phyloP scores from a whole-genome alignment of 2,113 vertebrate species.

The Haemorhous mexicanus region DNA sequence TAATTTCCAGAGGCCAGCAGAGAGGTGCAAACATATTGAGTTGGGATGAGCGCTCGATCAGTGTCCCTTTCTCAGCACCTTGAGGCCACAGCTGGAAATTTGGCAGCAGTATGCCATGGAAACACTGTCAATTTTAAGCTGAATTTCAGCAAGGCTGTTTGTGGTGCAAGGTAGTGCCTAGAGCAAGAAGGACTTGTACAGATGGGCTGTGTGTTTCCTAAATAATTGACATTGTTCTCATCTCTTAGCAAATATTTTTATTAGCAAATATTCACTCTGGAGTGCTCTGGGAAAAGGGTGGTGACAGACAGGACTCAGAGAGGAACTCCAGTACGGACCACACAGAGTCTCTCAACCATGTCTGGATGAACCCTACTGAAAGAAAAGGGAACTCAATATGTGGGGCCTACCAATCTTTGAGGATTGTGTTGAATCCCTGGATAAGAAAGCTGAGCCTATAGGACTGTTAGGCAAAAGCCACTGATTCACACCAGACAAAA shows the following conservation, averaged over 20 bases:
- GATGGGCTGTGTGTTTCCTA: neutral
- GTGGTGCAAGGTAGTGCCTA: neutral
- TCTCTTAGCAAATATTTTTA: neutral
- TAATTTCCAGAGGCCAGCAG: slow-evolving; percentile 54
- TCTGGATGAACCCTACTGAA: neutral
- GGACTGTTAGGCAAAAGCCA: neutral
- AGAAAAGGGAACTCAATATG: neutral
- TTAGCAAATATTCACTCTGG: neutral
- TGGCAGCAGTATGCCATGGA: slow-evolving; percentile 52
- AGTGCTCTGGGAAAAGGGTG: neutral
- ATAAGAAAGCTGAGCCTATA: neutral
- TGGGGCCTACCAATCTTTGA: neutral
- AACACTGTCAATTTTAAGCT: slow-evolving; percentile 35
- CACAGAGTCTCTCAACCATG: neutral
- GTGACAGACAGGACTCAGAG: neutral
- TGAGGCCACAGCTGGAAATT: slow-evolving; percentile 39
- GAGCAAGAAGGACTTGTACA: neutral
- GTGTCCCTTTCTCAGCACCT: slow-evolving; percentile 21
- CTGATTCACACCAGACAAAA: neutral
- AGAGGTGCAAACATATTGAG: slow-evolving; percentile 66
- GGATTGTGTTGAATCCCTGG: neutral
- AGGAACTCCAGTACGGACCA: neutral
- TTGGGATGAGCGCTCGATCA: slow-evolving; percentile 35
- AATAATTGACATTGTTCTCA: neutral
- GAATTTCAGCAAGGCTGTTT: neutral